Percentiles rank a stretch among this genome's conserved stretches.
Evolutionary conservation across 2,797 vertebrate species (phyloP).

Genomic region (Alcedo quadribrachys): DNA sequence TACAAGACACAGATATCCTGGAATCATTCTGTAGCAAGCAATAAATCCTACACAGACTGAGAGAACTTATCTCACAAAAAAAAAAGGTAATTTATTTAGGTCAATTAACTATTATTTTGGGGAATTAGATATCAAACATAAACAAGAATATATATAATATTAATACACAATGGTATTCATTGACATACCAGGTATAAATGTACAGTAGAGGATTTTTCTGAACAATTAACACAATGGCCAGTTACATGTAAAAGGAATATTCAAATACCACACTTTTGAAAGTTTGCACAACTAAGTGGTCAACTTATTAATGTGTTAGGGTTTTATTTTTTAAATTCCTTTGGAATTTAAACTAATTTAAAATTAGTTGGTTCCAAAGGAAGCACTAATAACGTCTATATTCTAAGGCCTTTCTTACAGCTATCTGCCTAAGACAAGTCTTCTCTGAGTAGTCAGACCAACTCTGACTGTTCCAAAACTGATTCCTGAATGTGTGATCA

Average conservation of each 20-base stretch:
- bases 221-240: background rate
- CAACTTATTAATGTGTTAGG: background rate
- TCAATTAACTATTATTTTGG: background rate
- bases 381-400: background rate
- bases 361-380: background rate
- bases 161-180: constrained; percentile 29
- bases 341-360: too few species aligned
- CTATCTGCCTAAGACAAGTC: background rate
- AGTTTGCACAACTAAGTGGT: background rate
- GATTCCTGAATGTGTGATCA: background rate
- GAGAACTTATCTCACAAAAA: background rate
- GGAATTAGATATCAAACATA: constrained; percentile 29
- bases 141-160: constrained; percentile 10
- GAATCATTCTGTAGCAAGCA: background rate
- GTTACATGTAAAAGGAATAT: background rate
- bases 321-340: background rate
- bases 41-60: constrained; percentile 3
- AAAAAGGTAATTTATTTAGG: constrained; percentile 56
- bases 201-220: background rate
- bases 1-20: background rate
- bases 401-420: background rate
- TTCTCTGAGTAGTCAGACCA: background rate
- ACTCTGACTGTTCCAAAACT: background rate
- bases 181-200: constrained; percentile 5
- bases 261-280: background rate